Percentiles rank a stretch among this genome's conserved stretches.
Conservation (phyloP, 2,797 vertebrate species). For the Sebastes paucispinis region DNA sequence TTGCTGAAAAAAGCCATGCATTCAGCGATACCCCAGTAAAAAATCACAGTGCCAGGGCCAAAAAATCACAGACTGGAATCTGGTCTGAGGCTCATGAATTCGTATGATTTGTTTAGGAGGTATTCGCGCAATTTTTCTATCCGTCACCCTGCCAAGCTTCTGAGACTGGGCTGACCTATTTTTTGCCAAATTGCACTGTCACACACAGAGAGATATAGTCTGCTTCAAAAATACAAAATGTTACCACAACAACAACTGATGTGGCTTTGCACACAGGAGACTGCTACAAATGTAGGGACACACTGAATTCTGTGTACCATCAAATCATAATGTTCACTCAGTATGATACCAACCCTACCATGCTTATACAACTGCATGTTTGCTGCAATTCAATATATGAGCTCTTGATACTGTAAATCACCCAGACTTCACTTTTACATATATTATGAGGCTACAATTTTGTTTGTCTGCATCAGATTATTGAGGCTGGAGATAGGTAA, state of each 20-base stretch:
- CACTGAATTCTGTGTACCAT: background rate
- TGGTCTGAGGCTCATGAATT: constrained; percentile 69
- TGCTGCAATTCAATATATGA: background rate
- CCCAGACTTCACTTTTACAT: background rate
- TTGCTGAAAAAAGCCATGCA: constrained; percentile 63
- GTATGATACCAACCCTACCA: background rate
- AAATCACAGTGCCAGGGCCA: constrained; percentile 74
- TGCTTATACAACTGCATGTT: background rate
- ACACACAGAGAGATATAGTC: constrained; percentile 30
- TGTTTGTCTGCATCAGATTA: background rate
- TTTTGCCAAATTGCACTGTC: constrained; percentile 57
- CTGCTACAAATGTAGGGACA: background rate
- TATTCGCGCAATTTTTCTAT: constrained; percentile 68
- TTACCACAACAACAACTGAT: constrained; percentile 21
- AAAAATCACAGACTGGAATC: constrained; percentile 81
- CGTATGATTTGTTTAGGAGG: constrained; percentile 67
- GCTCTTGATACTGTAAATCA: background rate
- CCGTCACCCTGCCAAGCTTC: constrained; percentile 48
- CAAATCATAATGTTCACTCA: background rate
- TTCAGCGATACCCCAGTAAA: constrained; percentile 66
- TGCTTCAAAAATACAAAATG: constrained; percentile 13
- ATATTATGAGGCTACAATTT: background rate
- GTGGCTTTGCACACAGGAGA: constrained; percentile 1
- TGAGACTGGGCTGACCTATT: constrained; percentile 60
- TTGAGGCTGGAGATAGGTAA: background rate